phyloP scores from a whole-genome alignment of 2,888 invertebrate species.

The Calliphora vomitoria region DNA sequence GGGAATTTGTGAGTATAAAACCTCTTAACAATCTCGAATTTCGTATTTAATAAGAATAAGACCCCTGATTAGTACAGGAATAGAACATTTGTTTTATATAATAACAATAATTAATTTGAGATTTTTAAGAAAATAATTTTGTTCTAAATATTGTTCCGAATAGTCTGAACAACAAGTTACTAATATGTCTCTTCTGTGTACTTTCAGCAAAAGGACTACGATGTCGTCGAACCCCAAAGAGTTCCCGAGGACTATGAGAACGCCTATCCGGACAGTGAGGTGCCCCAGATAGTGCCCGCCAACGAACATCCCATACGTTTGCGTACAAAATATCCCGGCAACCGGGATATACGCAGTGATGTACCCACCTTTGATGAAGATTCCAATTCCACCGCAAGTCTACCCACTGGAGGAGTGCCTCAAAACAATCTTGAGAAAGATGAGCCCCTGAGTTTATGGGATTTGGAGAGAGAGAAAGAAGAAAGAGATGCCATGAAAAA shows the following conservation, averaged over 20 bases:
- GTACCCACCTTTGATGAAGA: slow-evolving; percentile 75
- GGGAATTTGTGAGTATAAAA: slow-evolving; percentile 78
- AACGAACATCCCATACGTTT: slow-evolving; percentile 82
- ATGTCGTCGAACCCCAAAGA: slow-evolving; percentile 75
- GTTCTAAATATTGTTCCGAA: too few species aligned
- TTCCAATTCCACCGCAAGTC: slow-evolving; percentile 73
- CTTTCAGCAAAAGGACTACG: slow-evolving; percentile 81
- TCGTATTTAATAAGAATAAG: too few species aligned
- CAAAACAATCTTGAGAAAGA: slow-evolving; percentile 76
- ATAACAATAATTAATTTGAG: too few species aligned
- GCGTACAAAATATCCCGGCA: slow-evolving; percentile 83
- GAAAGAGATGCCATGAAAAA: slow-evolving; percentile 84
- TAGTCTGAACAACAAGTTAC: too few species aligned
- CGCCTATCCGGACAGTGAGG: slow-evolving; percentile 81
- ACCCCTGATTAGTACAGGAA: too few species aligned
- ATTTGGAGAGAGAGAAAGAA: slow-evolving; percentile 86
- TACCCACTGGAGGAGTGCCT: slow-evolving; percentile 74
- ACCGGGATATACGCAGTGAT: slow-evolving; percentile 83
- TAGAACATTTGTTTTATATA: too few species aligned
- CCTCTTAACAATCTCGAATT: too few species aligned
- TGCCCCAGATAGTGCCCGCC: slow-evolving; percentile 76
- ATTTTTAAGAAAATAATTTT: not conserved
- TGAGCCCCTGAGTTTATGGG: slow-evolving; percentile 85
- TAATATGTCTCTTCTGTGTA: not conserved
- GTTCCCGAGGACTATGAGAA: slow-evolving; percentile 82